A percentile compares a stretch with the other conserved stretches of the same genome.
These are phyloP conservation scores for Xiphophorus couchianus DNA, from an alignment of 2,113 vertebrate species.

Conservation along the genomic window DNA sequence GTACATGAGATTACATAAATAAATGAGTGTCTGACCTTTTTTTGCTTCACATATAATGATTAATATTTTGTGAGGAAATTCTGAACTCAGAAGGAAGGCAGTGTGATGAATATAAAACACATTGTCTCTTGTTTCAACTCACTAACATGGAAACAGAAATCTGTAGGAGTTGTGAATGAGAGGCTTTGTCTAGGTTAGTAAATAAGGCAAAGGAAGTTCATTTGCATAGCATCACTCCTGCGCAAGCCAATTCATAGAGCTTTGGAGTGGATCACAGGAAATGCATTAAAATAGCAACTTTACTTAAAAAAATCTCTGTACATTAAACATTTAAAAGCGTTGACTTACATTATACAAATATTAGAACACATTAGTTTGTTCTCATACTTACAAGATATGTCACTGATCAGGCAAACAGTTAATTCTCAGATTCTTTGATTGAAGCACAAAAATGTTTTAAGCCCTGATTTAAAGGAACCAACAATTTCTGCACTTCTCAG, in stretches of 20 bases:
- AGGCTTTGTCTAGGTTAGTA: neutral
- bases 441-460: neutral
- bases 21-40: too few relatives aligned
- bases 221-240: neutral
- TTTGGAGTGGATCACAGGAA: neutral
- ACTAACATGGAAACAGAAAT: neutral
- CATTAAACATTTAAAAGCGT: neutral
- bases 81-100: neutral
- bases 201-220: neutral
- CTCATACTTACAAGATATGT: neutral
- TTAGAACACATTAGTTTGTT: neutral
- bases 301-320: neutral
- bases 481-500: neutral
- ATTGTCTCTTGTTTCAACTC: neutral
- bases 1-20: too few relatives aligned
- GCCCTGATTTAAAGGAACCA: neutral
- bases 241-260: neutral
- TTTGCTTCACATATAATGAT: neutral
- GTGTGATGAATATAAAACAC: neutral
- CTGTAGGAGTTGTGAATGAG: neutral
- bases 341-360: neutral
- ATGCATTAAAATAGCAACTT: neutral
- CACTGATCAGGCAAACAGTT: neutral
- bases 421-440: neutral
- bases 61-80: neutral